Percentiles rank a stretch among this genome's conserved stretches.
phyloP scores from a whole-genome alignment of 2,888 invertebrate genomes.

The Aquatica leii region DNA sequence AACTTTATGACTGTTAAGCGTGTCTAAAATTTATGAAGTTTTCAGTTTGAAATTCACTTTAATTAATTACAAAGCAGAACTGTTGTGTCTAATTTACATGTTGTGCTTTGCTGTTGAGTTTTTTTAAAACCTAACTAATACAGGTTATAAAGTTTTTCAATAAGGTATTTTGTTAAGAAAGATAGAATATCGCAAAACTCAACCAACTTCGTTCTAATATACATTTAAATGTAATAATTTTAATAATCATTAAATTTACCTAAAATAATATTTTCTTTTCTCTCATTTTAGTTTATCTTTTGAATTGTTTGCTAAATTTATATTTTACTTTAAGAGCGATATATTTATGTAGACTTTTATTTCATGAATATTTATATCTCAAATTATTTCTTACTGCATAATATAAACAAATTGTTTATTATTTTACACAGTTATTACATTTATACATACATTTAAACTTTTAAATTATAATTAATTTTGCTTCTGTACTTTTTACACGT shows the following conservation, averaged over 20 bases:
- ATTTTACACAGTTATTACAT: too few species aligned
- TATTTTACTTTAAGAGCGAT: not conserved
- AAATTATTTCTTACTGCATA: too few species aligned
- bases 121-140: constrained; percentile 2
- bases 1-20: constrained; percentile 14
- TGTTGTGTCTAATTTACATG: constrained; percentile 4
- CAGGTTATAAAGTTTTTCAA: not conserved
- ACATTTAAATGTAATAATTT: constrained; percentile 9
- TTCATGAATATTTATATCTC: too few species aligned
- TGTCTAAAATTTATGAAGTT: constrained; percentile 10
- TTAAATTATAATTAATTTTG: too few species aligned
- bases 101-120: not conserved
- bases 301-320: not conserved
- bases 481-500: too few species aligned
- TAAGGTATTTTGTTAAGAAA: not conserved
- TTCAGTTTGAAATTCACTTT: constrained; percentile 13
- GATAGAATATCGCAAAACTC: not conserved
- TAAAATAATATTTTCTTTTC: constrained; percentile 4
- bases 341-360: not conserved
- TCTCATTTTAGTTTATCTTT: constrained; percentile 4
- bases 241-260: constrained; percentile 7
- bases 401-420: too few species aligned
- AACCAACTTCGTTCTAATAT: too few species aligned
- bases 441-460: too few species aligned
- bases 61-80: constrained; percentile 7